Conservation (phyloP, 2,888 invertebrate species). For the Ormyrus pomaceus region DNA sequence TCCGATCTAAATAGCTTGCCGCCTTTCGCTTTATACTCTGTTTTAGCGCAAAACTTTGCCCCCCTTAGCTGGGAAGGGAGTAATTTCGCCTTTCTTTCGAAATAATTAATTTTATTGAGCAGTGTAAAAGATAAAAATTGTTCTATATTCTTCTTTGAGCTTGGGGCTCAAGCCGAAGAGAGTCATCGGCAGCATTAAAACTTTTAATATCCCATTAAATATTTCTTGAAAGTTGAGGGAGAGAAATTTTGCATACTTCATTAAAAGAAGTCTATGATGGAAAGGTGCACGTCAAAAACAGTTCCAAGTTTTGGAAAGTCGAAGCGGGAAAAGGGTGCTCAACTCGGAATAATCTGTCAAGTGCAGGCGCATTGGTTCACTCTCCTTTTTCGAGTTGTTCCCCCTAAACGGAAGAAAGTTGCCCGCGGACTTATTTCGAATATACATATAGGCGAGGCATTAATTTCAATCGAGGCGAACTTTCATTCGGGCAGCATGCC, state of each 20-base stretch:
- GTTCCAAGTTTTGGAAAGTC: constrained; percentile 10
- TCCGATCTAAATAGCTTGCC: no score
- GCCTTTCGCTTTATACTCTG: no score
- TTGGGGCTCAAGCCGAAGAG: no score
- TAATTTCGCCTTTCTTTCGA: no score
- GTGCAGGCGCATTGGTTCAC: constrained; percentile 21
- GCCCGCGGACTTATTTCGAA: not conserved
- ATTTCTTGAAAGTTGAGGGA: no score
- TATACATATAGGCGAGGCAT: constrained; percentile 1
- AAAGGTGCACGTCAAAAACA: constrained; percentile 31
- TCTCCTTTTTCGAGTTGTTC: not conserved
- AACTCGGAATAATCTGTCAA: constrained; percentile 33
- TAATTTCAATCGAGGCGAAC: constrained; percentile 39
- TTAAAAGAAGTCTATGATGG: not conserved
- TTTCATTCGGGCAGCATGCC: constrained; percentile 37
- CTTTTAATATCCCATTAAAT: no score
- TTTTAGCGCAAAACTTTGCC: no score
- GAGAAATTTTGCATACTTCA: not conserved
- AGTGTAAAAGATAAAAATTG: no score
- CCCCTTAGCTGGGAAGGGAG: no score
- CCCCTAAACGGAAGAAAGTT: constrained; percentile 14
- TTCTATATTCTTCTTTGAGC: no score
- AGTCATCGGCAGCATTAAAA: no score
- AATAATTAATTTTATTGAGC: no score
- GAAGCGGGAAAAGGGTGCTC: not conserved